Conservation (phyloP, 2,888 invertebrate genomes). For the Phengaris alcon region DNA sequence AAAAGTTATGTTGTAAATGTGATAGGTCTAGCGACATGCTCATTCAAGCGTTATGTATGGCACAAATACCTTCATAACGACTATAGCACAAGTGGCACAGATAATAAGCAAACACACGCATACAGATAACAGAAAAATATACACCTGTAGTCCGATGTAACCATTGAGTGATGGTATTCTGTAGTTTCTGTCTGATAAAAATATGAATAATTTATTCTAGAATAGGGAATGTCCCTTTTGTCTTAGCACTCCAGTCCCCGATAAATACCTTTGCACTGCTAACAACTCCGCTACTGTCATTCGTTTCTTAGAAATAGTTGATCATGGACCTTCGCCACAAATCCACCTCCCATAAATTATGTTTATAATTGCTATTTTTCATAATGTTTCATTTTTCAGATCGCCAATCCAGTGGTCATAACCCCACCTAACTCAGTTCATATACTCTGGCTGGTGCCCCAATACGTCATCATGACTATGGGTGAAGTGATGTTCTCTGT, state of each 20-base stretch:
- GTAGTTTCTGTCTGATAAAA: too few relatives aligned
- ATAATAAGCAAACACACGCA: neutral
- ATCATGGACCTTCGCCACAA: too few relatives aligned
- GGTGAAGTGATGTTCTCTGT: constrained; percentile 98
- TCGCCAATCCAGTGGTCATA: constrained; percentile 63
- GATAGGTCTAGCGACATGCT: neutral
- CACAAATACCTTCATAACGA: constrained; percentile 11
- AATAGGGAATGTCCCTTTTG: too few relatives aligned
- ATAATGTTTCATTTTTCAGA: constrained; percentile 45
- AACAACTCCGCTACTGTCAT: too few relatives aligned
- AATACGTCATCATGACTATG: constrained; percentile 94
- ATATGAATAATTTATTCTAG: too few relatives aligned
- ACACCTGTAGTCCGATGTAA: too few relatives aligned
- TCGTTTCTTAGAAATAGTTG: too few relatives aligned
- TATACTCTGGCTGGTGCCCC: constrained; percentile 93
- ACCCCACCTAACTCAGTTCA: constrained; percentile 86
- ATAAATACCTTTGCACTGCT: too few relatives aligned
- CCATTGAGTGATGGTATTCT: too few relatives aligned
- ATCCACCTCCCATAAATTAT: too few relatives aligned
- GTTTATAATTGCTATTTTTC: neutral
- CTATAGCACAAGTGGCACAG: neutral
- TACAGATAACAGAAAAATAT: neutral
- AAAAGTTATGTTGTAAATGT: neutral
- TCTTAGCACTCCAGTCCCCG: too few relatives aligned
- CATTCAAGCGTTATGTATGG: neutral